A percentile compares a stretch with the other conserved stretches of the same genome.
phyloP scores from a whole-genome alignment of 2,797 vertebrate species.

The Sebastes iracundus region DNA sequence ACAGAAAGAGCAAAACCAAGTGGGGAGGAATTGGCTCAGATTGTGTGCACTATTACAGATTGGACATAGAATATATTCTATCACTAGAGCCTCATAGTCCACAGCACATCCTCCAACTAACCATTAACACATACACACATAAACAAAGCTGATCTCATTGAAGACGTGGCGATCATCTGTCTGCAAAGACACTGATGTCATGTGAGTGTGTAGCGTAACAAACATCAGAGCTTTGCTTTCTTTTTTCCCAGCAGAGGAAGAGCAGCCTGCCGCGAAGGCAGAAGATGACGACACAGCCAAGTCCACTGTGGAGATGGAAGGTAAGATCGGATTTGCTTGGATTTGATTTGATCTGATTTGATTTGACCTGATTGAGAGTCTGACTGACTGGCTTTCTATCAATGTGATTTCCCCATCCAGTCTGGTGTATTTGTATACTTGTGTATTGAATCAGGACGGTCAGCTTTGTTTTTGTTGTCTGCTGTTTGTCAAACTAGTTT shows the following conservation, averaged over 20 bases:
- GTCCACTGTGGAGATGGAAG: conserved; percentile 60
- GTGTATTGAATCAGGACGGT: conserved; percentile 34
- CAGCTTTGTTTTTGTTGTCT: conserved; percentile 26
- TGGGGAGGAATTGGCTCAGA: not conserved
- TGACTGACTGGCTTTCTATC: conserved; percentile 37
- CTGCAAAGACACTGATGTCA: not conserved
- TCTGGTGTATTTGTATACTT: conserved; percentile 27
- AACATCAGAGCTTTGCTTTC: conserved; percentile 13
- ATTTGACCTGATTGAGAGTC: conserved; percentile 41
- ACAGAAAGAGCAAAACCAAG: conserved; percentile 6
- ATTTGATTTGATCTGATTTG: conserved; percentile 17
- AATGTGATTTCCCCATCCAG: conserved; percentile 11
- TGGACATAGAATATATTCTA: not conserved
- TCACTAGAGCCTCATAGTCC: not conserved
- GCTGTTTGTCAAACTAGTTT: conserved; percentile 33
- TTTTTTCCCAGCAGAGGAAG: conserved; percentile 44
- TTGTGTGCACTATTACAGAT: conserved; percentile 6
- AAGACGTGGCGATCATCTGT: not conserved
- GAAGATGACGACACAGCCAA: conserved; percentile 38
- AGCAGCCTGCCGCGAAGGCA: conserved; percentile 39
- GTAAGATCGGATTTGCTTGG: conserved; percentile 56
- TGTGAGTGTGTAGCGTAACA: not conserved
- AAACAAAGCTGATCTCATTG: not conserved
- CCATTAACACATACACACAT: not conserved
- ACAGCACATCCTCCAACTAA: not conserved